Conservation (phyloP, 2,888 invertebrate species). For the Drosophila parthenogenetica region DNA sequence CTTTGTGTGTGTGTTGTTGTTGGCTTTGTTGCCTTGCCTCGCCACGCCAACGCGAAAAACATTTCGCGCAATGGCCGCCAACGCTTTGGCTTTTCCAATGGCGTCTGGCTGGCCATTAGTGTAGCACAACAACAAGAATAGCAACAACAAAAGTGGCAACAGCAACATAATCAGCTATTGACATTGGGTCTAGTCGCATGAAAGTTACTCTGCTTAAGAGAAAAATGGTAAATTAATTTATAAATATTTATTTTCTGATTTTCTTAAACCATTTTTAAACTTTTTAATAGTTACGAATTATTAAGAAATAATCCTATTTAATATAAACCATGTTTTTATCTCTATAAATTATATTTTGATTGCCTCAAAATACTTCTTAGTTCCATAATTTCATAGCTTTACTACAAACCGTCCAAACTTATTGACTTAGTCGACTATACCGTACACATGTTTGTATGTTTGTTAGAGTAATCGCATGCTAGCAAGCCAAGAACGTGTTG, state of each 20-base stretch:
- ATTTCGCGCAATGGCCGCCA: slow-evolving; percentile 65
- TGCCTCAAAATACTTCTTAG: no score
- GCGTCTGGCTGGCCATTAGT: slow-evolving; percentile 72
- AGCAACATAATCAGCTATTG: background rate
- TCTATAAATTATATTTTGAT: no score
- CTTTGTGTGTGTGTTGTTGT: slow-evolving; percentile 14
- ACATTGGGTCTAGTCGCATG: background rate
- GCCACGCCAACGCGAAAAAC: slow-evolving; percentile 64
- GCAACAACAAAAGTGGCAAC: slow-evolving; percentile 17
- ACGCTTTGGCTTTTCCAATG: slow-evolving; percentile 61
- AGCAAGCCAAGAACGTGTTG: slow-evolving; percentile 46
- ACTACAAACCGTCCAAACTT: background rate
- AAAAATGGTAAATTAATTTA: no score
- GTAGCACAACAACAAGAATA: slow-evolving; percentile 31
- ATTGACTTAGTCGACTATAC: background rate
- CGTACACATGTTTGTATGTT: background rate
- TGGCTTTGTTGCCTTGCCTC: slow-evolving; percentile 52
- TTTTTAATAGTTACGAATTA: no score
- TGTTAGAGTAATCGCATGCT: slow-evolving; percentile 29
- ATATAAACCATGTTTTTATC: no score
- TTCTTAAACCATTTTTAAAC: background rate
- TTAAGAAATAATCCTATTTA: no score
- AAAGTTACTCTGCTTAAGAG: no score
- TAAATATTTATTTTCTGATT: background rate
- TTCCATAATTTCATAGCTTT: no score